Evolutionary conservation across 2,888 invertebrate genomes (phyloP).

Genomic region (Athalia rosae): DNA sequence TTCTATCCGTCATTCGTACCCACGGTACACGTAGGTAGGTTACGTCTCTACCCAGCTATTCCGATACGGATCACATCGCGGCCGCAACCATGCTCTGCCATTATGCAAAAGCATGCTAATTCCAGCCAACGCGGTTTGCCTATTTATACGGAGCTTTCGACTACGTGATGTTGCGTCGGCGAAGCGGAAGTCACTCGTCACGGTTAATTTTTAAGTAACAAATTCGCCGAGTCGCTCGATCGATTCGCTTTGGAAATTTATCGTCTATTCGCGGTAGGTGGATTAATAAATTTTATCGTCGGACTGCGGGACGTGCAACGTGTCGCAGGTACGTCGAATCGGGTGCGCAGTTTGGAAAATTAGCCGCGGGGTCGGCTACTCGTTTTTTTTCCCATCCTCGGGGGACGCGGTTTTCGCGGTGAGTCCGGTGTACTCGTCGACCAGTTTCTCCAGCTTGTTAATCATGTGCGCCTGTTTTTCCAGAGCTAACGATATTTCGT

Average conservation of each 20-base stretch:
- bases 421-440: slow-evolving; percentile 9
- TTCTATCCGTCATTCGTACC: slow-evolving; percentile 8
- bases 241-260: too few species aligned
- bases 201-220: background rate
- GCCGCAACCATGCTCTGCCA: slow-evolving; percentile 37
- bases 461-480: slow-evolving; percentile 53
- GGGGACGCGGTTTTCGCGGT: background rate
- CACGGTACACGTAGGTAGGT: background rate
- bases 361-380: background rate
- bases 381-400: slow-evolving; percentile 9
- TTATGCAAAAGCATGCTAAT: slow-evolving; percentile 51
- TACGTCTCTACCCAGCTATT: background rate
- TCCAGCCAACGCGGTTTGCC: slow-evolving; percentile 26
- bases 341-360: background rate
- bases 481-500: slow-evolving; percentile 50
- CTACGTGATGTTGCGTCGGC: background rate
- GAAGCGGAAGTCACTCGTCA: slow-evolving; percentile 18
- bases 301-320: too few species aligned
- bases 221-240: background rate
- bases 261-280: too few species aligned
- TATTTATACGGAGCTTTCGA: slow-evolving; percentile 6
- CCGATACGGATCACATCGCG: background rate
- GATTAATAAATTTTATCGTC: too few species aligned
- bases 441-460: slow-evolving; percentile 49
- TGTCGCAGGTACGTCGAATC: too few species aligned